phyloP scores from a whole-genome alignment of 2,113 vertebrate species.

The Osmerus eperlanus region DNA sequence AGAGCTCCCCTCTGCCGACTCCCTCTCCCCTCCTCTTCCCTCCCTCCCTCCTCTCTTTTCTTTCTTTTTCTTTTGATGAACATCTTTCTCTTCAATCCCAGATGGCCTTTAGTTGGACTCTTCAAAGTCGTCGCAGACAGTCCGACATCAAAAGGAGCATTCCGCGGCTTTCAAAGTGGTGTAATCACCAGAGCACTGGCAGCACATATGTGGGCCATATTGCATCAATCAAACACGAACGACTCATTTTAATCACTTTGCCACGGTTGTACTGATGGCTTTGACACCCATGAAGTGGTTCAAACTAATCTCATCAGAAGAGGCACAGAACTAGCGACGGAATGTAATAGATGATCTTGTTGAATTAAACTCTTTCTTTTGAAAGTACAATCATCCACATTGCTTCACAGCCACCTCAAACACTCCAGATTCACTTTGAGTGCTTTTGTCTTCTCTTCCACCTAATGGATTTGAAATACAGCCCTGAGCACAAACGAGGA shows the following conservation, averaged over 20 bases:
- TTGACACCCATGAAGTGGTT: conserved; percentile 51
- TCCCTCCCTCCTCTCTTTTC: background rate
- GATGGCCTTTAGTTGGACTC: conserved; percentile 46
- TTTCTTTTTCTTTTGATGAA: conserved; percentile 14
- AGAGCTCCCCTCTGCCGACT: too few relatives aligned
- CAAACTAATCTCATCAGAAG: conserved; percentile 12
- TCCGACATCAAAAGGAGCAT: conserved; percentile 64
- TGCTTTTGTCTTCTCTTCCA: background rate
- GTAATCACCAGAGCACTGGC: conserved; percentile 63
- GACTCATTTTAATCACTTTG: conserved; percentile 56
- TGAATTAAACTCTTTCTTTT: background rate
- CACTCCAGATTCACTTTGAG: background rate
- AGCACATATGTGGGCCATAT: conserved; percentile 60
- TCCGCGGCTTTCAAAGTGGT: conserved; percentile 64
- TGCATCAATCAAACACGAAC: conserved; percentile 54
- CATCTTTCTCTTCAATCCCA: conserved; percentile 47
- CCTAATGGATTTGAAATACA: conserved; percentile 7
- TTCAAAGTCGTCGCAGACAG: conserved; percentile 51
- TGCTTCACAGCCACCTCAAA: background rate
- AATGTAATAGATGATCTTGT: background rate
- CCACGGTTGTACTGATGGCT: conserved; percentile 30
- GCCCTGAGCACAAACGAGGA: background rate
- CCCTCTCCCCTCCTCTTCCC: too few relatives aligned
- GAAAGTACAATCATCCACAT: background rate
- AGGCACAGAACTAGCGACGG: conserved; percentile 31